Base-by-base conservation (phyloP, 92 coral and sea anemone species). In the Heteractis magnifica region DNA sequence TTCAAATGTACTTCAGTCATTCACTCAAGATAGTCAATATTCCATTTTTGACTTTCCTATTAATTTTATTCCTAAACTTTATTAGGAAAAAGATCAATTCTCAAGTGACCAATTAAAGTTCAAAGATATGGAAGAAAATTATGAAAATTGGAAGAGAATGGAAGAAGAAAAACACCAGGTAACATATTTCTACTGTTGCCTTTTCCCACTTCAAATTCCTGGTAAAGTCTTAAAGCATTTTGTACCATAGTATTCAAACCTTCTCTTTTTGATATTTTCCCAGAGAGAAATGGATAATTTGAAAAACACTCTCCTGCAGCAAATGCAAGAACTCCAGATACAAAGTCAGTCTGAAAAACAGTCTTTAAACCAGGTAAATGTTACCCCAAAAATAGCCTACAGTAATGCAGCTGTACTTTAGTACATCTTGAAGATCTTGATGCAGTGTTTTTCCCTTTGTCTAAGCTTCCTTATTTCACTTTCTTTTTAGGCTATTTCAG, bases 141-240 rank as follows among this genome's bases (percentile, higher is more conserved):
- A 94, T 86, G 94, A 93, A 16, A 87, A 91, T 74, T 96, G 99
- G 99, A 94, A 94, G 77, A 83, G 50, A 51, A 86, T 81, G 21
- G 99, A 96, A 58, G 94, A 89, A 64, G 90, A 86, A 73, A 88
- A 89, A 53, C 99, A 97, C 56, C 79, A 84, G 98, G 99, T 92
- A 68, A 34, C 4, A 5, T 6, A 12, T 68, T 0, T 1, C 8
- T 8, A 68, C 4, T 68, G 19, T 68, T 14, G 18, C 77, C 51
- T 75, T 75, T 52, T 19, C 5, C 55, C 20, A 49, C 10, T 75
- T 44, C 3, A 75, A 52, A 2, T 16, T 75, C 49, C 13, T 12
- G 13, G 6, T 53, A 8, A 53, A 53, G 4, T 53, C 4, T 53
- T 8, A 53, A 53, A 21, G 74, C 44, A 4, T n/a, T 62, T 8